Evolutionary conservation across 2,888 invertebrate species (phyloP), one percentile per base, ranked within the genome.

Genomic region (Dryomyza anilis): DNA sequence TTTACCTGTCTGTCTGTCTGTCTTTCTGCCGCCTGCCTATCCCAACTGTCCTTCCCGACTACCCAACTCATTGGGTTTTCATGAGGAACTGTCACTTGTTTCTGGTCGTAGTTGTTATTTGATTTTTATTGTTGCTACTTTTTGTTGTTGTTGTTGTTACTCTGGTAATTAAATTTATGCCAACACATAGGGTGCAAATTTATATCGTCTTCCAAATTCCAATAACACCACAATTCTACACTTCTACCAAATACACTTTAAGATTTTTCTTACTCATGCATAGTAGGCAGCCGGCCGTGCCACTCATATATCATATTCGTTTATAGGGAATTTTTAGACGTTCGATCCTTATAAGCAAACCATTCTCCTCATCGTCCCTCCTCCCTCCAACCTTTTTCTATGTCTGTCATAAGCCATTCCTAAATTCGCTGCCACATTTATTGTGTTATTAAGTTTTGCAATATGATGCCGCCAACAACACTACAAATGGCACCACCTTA

Each of bases 91-190:
- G 46, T 58, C 30, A 56, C 55, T 56, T 21, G 45, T 46, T 46
- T 21, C 46, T 58, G 43, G 10, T 45, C 52, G 6, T 21, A 16
- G 30, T 55, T 16, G 16, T 55, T 16, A 8, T 48, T 25, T 48
- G 19, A 21, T 48, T 6, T n/a, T 12, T 6, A 10, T 50, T 19
- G 25, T 50, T 27, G 14, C 21, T 23, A n/a, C 12, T 39, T 56
- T n/a, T 25, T 43, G n/a, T 23, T 43, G 39, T 25, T 57, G 12
- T n/a, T 57, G 30, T n/a, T 48, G 21, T 19, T 16, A 45, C 16
- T 39, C 59, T 66, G 63, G 69, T 69, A 70, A 70, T 70, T 70
- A 69, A 69, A 69, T 70, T 67, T 69, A 65, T 69, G 66, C 66
- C 63, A 60, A 48, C 16, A 30, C n/a, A 16, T 16, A 16, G 16